A percentile compares a stretch with the other conserved stretches of the same genome.
Conservation (phyloP, 2,797 vertebrate genomes). For the Chaetodon trifasciatus region DNA sequence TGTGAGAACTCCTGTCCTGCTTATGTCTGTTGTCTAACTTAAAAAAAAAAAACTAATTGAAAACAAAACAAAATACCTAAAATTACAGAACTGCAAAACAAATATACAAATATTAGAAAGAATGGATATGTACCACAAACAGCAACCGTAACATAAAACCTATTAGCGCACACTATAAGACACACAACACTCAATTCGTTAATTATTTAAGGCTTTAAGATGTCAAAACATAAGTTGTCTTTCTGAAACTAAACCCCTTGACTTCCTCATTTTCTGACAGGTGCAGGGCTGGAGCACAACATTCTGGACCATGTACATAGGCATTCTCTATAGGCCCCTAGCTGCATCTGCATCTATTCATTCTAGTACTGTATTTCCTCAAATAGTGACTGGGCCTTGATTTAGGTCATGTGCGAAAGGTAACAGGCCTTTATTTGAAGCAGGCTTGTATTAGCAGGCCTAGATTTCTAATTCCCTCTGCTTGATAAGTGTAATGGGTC, state of each 20-base stretch:
- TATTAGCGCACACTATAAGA: background rate
- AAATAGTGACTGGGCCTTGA: too few relatives aligned
- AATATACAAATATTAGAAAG: background rate
- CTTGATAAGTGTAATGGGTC: too few relatives aligned
- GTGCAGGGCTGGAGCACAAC: too few relatives aligned
- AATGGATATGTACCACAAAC: background rate
- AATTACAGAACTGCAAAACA: background rate
- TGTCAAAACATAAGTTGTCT: background rate
- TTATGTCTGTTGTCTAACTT: background rate
- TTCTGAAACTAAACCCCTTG: background rate
- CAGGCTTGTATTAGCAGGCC: too few relatives aligned
- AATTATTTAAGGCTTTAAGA: background rate
- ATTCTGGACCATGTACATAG: too few relatives aligned
- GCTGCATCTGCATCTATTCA: too few relatives aligned
- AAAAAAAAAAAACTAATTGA: fast-evolving
- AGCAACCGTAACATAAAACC: background rate
- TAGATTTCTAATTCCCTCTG: too few relatives aligned
- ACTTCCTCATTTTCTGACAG: too few relatives aligned
- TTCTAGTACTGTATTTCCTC: too few relatives aligned
- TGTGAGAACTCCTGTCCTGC: background rate
- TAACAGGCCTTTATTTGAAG: too few relatives aligned
- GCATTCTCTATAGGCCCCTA: too few relatives aligned
- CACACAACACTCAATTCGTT: background rate
- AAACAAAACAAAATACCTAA: background rate
- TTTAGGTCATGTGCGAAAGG: too few relatives aligned